A percentile compares a stretch with the other conserved stretches of the same genome.
These are phyloP conservation scores for Mycteria americana DNA, from an alignment of 2,797 vertebrate genomes.

Conservation along the genomic window DNA sequence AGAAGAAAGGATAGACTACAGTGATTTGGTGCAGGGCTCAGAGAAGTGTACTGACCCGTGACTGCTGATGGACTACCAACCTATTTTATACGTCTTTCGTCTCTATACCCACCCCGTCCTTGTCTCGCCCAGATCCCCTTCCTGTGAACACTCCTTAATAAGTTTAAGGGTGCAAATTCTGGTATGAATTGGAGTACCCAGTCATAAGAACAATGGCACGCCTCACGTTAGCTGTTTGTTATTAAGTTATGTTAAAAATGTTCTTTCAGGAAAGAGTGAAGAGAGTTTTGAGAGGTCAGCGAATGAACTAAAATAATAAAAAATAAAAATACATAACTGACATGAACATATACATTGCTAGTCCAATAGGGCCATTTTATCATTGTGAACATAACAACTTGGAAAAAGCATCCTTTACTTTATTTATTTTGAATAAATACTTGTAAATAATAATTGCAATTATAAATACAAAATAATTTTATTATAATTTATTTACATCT, in stretches of 20 bases:
- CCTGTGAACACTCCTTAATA: background rate
- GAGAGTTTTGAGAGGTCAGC: background rate
- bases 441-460: background rate
- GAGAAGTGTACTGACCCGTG: background rate
- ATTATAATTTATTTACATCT: background rate
- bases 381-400: background rate
- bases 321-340: background rate
- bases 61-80: background rate
- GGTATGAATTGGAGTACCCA: background rate
- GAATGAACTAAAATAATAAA: background rate
- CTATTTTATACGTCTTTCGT: background rate
- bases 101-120: rapidly evolving
- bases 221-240: background rate
- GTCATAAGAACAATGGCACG: background rate
- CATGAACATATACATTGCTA: background rate
- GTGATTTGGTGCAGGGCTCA: background rate
- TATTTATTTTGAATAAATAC: background rate
- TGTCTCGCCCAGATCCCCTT: rapidly evolving
- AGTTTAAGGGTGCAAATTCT: background rate
- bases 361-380: background rate
- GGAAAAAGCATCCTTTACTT: background rate
- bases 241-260: background rate
- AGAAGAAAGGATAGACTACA: background rate
- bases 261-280: background rate
- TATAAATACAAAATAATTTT: background rate